A percentile compares a stretch with the other conserved stretches of the same genome.
These are phyloP conservation scores for Dromococcyx pavoninus DNA, from an alignment of 2,797 vertebrate species.

Conservation along the genomic window DNA sequence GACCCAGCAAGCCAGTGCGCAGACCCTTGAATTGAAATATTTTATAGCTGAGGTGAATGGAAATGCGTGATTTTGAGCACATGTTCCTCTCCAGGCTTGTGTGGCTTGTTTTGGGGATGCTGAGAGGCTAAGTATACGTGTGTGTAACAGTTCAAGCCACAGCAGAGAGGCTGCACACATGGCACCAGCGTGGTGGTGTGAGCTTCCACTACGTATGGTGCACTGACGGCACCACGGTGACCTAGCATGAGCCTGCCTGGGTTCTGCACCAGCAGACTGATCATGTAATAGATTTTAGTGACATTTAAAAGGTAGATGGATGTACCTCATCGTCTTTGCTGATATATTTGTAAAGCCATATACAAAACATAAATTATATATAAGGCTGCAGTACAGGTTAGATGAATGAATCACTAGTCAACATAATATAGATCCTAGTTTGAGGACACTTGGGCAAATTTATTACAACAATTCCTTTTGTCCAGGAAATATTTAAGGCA, in stretches of 20 bases:
- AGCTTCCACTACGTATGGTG: fast-evolving
- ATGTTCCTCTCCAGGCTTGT: background rate
- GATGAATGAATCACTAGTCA: background rate
- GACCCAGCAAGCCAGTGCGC: background rate
- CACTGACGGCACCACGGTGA: fast-evolving
- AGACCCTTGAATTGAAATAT: background rate
- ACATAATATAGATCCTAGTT: background rate
- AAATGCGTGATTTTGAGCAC: fast-evolving
- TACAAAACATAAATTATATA: background rate
- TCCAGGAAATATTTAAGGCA: background rate
- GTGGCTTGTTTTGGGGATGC: background rate
- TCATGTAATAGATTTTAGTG: background rate
- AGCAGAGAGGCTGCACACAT: background rate
- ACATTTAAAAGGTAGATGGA: background rate
- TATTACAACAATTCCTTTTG: background rate
- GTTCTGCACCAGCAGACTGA: background rate
- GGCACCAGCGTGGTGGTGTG: background rate
- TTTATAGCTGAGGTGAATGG: background rate
- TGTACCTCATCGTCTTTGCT: background rate
- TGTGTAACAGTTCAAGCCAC: background rate
- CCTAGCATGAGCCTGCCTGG: background rate
- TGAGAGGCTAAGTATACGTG: background rate
- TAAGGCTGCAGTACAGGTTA: background rate
- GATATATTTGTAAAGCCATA: background rate
- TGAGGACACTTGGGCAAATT: background rate